Percentiles rank a stretch among this genome's conserved stretches.
These are phyloP conservation scores for Hystrix brachyura DNA, from an alignment of 2,113 vertebrate species.

Conservation along the genomic window DNA sequence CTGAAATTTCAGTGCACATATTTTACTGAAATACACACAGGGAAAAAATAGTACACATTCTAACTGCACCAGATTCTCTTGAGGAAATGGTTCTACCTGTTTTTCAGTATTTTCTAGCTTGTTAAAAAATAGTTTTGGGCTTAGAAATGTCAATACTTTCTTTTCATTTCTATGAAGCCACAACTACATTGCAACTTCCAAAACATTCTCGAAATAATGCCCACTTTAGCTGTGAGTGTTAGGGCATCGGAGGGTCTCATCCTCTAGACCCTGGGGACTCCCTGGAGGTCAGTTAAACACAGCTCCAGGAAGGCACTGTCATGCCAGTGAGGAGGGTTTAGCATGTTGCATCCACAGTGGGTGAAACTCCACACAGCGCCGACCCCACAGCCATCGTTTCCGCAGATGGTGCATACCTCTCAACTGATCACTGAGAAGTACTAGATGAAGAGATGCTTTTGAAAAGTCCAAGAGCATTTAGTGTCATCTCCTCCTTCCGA, in stretches of 20 bases:
- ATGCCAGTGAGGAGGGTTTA: neutral
- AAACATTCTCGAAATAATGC: constrained; percentile 61
- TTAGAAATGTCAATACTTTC: constrained; percentile 73
- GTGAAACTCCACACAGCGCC: fast-evolving
- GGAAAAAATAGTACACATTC: constrained; percentile 52
- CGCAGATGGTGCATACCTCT: neutral
- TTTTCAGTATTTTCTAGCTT: constrained; percentile 77
- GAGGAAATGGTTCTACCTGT: constrained; percentile 68
- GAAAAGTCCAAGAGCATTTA: neutral
- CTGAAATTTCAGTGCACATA: constrained; percentile 78
- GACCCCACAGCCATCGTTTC: neutral
- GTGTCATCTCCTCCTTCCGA: fast-evolving
- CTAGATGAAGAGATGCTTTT: neutral
- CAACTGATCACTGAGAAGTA: neutral
- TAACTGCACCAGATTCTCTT: constrained; percentile 58
- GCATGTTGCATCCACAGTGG: too few species aligned
- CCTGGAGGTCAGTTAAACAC: neutral
- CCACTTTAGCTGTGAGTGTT: neutral
- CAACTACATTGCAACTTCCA: constrained; percentile 59
- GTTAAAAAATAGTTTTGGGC: constrained; percentile 74
- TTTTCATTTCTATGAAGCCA: constrained; percentile 59
- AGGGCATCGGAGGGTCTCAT: neutral
- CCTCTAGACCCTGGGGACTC: neutral
- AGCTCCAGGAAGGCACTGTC: fast-evolving
- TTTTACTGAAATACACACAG: constrained; percentile 70